These are phyloP conservation scores for Podarcis muralis DNA, from an alignment of 2,113 vertebrate species.

Conservation along the genomic window DNA sequence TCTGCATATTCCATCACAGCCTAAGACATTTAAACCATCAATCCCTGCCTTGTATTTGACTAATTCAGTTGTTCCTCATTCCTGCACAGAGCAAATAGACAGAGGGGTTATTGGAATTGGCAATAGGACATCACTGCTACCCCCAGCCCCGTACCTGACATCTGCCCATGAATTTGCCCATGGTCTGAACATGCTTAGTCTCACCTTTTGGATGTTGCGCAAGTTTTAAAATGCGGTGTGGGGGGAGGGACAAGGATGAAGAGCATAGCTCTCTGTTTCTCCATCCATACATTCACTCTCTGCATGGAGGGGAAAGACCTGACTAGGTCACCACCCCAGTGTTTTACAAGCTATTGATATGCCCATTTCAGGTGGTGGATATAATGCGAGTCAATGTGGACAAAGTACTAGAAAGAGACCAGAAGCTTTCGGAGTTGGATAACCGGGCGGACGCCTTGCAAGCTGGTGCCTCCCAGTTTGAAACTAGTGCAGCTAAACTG, in stretches of 20 bases:
- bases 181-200: not conserved
- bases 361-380: conserved; percentile 68
- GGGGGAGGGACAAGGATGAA: not conserved
- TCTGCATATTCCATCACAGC: too few relatives aligned
- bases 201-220: not conserved
- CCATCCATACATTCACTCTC: not conserved
- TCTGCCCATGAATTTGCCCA: not conserved
- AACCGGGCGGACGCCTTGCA: conserved; percentile 75
- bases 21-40: not conserved
- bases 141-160: not conserved
- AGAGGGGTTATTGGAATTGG: not conserved
- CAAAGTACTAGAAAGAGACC: conserved; percentile 75
- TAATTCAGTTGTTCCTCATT: not conserved
- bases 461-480: conserved; percentile 76
- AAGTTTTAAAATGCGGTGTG: not conserved
- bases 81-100: not conserved
- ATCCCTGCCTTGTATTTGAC: not conserved
- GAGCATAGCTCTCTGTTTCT: too few relatives aligned
- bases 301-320: not conserved
- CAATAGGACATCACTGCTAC: not conserved
- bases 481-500: conserved; percentile 85
- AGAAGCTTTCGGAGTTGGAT: conserved; percentile 74
- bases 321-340: not conserved
- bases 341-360: not conserved
- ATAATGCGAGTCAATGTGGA: conserved; percentile 77